A percentile compares a stretch with the other conserved stretches of the same genome.
Conservation (phyloP, 2,888 invertebrate genomes). For the Muscina levida region DNA sequence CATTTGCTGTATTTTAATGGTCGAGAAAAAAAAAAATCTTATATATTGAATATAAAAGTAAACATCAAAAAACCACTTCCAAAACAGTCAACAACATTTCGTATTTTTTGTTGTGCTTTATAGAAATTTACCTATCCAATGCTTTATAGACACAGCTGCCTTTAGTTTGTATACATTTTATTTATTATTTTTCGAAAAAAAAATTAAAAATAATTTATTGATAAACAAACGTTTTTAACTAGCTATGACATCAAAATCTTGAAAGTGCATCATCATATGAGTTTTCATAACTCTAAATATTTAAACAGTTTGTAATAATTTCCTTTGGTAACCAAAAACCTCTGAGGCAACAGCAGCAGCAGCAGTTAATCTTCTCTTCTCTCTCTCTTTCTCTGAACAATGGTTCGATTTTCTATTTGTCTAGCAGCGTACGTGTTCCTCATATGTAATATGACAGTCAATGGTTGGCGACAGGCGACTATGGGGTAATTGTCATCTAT, state of each 20-base stretch:
- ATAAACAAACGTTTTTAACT: neutral
- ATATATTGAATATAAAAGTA: no score
- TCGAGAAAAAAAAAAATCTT: slow-evolving; percentile 20
- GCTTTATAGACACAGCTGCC: slow-evolving; percentile 59
- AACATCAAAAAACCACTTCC: no score
- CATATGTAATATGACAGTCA: slow-evolving; percentile 53
- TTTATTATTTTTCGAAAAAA: slow-evolving; percentile 9
- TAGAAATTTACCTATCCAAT: no score
- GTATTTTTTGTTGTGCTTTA: no score
- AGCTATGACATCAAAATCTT: slow-evolving; percentile 41
- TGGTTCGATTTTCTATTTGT: slow-evolving; percentile 31
- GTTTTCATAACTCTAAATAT: slow-evolving; percentile 44
- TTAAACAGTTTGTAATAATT: slow-evolving; percentile 63
- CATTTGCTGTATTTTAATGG: slow-evolving; percentile 73
- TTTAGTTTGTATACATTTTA: slow-evolving; percentile 37
- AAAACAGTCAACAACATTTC: no score
- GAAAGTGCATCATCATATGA: slow-evolving; percentile 31
- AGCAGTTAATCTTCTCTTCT: no score
- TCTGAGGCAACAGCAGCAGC: no score
- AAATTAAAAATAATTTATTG: neutral
- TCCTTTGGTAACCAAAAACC: slow-evolving; percentile 10
- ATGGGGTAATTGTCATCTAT: neutral
- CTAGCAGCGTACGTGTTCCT: slow-evolving; percentile 58
- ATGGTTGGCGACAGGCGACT: neutral
- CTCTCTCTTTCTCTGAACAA: neutral